Evolutionary conservation across 2,797 vertebrate genomes (phyloP).

Genomic region (Craterocephalus amniculus): DNA sequence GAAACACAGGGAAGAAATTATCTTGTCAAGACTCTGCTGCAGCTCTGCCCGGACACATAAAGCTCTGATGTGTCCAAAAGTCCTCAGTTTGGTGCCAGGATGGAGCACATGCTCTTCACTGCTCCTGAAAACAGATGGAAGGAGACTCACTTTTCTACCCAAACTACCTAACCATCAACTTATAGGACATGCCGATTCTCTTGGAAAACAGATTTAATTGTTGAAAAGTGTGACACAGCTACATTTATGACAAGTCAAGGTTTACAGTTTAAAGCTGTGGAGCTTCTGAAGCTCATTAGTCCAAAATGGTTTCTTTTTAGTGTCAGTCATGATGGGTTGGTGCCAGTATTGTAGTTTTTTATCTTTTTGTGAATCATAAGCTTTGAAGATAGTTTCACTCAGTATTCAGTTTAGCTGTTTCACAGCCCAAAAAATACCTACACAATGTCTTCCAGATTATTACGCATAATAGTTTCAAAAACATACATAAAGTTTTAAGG

Average conservation of each 20-base stretch:
- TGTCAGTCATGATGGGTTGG: constrained; percentile 29
- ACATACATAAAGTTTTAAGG: too few relatives aligned
- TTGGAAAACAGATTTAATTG: constrained; percentile 51
- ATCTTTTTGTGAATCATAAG: constrained; percentile 6
- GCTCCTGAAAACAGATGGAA: constrained; percentile 18
- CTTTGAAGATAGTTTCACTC: constrained; percentile 4
- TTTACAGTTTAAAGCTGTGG: constrained; percentile 7
- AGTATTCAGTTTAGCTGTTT: background rate
- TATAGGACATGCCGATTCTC: constrained; percentile 9
- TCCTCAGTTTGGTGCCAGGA: constrained; percentile 10
- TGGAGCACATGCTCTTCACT: constrained; percentile 23
- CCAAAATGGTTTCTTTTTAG: constrained; percentile 9
- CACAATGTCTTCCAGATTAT: too few relatives aligned
- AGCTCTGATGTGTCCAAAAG: constrained; percentile 25
- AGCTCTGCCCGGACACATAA: constrained; percentile 11
- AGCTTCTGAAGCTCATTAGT: constrained; percentile 25
- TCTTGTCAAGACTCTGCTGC: constrained; percentile 32
- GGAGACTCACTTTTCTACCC: background rate
- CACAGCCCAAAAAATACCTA: background rate
- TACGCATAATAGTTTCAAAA: too few relatives aligned
- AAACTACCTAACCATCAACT: constrained; percentile 51
- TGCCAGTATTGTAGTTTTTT: constrained; percentile 14
- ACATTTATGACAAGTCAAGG: background rate
- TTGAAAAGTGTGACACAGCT: constrained; percentile 8
- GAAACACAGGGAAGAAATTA: constrained; percentile 45